phyloP scores from a whole-genome alignment of 2,888 invertebrate genomes.

The Coenonympha glycerion region DNA sequence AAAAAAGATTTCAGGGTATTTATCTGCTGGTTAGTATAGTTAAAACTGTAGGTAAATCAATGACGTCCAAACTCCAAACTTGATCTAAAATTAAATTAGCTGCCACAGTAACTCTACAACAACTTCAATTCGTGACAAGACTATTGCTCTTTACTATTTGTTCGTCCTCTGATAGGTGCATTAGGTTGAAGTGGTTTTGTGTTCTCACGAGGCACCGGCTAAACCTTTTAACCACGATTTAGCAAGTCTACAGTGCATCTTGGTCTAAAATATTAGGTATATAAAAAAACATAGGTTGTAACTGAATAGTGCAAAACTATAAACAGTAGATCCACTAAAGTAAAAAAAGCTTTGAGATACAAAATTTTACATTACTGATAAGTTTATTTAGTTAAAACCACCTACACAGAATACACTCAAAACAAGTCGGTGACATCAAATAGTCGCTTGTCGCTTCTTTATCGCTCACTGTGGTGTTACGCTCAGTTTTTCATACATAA shows the following conservation, averaged over 20 bases:
- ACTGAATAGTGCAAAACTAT: not conserved
- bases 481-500: no score
- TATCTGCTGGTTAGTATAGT: not conserved
- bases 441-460: no score
- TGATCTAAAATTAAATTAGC: constrained; percentile 31
- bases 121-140: constrained; percentile 42
- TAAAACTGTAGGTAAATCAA: not conserved
- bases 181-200: constrained; percentile 47
- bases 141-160: constrained; percentile 37
- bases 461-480: no score
- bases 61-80: not conserved
- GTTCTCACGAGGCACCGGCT: constrained; percentile 69
- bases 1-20: no score
- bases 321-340: no score
- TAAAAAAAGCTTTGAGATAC: no score
- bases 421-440: no score
- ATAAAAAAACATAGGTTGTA: not conserved
- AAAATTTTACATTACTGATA: no score
- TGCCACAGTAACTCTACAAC: constrained; percentile 30
- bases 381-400: no score
- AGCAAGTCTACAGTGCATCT: not conserved
- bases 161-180: constrained; percentile 36
- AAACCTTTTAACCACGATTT: constrained; percentile 46
- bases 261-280: not conserved
- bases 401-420: no score